A percentile compares a stretch with the other conserved stretches of the same genome.
These are phyloP conservation scores for Pseudochromis fuscus DNA, from an alignment of 2,797 vertebrate genomes.

Conservation along the genomic window DNA sequence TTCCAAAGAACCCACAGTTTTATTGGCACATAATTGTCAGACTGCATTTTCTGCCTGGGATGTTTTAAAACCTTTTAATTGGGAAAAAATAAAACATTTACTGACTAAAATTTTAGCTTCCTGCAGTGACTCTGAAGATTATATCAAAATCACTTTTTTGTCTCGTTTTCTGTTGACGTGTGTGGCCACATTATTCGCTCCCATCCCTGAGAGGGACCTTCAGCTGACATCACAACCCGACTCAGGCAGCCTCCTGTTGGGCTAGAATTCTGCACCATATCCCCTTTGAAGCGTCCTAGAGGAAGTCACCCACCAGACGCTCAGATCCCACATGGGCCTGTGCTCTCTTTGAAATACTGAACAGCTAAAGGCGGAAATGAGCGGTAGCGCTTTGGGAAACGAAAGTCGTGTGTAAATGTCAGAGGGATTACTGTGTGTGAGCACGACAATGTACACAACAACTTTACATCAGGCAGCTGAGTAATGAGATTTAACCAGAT, in stretches of 20 bases:
- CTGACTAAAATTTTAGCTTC: too few relatives aligned
- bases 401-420: constrained; percentile 50
- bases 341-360: constrained; percentile 64
- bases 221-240: constrained; percentile 13
- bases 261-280: constrained; percentile 2
- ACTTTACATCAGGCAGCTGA: constrained; percentile 15
- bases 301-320: constrained; percentile 59
- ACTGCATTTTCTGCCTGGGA: too few relatives aligned
- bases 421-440: constrained; percentile 46
- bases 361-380: constrained; percentile 18
- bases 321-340: constrained; percentile 45
- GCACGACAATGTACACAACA: constrained; percentile 14
- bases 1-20: too few relatives aligned
- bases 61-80: too few relatives aligned
- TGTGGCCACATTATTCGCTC: constrained; percentile 20
- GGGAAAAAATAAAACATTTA: too few relatives aligned
- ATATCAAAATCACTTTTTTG: neutral
- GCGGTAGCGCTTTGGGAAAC: neutral
- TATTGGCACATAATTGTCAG: too few relatives aligned
- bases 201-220: constrained; percentile 27
- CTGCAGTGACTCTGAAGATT: too few relatives aligned
- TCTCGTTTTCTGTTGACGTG: constrained; percentile 4
- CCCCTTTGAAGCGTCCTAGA: constrained; percentile 59
- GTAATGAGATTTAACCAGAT: constrained; percentile 26
- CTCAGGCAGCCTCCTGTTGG: constrained; percentile 35